These are phyloP conservation scores for Caenorhabditis sp. DNA, from an alignment of 2,888 invertebrate genomes.

Conservation along the genomic window DNA sequence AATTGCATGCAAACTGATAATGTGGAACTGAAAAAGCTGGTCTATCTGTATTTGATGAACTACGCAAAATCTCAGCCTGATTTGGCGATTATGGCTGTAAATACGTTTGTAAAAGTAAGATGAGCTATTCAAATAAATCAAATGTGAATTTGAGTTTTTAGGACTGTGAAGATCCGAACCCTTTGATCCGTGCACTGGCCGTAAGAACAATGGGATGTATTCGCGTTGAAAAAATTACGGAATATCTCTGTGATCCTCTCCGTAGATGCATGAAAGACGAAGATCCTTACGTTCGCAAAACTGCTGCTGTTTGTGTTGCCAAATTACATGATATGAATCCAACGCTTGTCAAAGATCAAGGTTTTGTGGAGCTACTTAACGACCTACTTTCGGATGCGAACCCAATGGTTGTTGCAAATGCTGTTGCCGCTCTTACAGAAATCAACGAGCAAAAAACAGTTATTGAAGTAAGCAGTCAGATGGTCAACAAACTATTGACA, in stretches of 20 bases:
- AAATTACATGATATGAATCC: constrained; percentile 97
- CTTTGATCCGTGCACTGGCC: constrained; percentile 96
- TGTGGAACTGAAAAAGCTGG: constrained; percentile 97
- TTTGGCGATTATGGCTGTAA: constrained; percentile 99
- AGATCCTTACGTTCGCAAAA: constrained; percentile 97
- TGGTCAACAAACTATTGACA: constrained; percentile 97
- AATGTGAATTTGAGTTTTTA: constrained; percentile 83
- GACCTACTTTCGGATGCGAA: constrained; percentile 98
- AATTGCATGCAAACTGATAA: constrained; percentile 99
- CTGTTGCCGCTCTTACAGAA: constrained; percentile 97
- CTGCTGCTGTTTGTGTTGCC: constrained; percentile 99
- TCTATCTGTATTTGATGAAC: constrained; percentile 99
- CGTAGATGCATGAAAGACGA: constrained; percentile 91
- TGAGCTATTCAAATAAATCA: neutral
- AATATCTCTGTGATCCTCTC: constrained; percentile 97
- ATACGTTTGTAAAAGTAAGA: constrained; percentile 97
- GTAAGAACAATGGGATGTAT: constrained; percentile 99
- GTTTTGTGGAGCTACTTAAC: constrained; percentile 94
- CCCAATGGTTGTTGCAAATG: constrained; percentile 99
- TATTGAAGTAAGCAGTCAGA: constrained; percentile 96
- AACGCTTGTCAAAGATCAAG: constrained; percentile 89
- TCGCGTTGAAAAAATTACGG: constrained; percentile 99
- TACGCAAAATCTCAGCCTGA: constrained; percentile 99
- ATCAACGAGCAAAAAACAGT: constrained; percentile 97
- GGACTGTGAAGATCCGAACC: constrained; percentile 99